These are phyloP conservation scores for Apis florea DNA, from an alignment of 1,140 invertebrate species.

Conservation along the genomic window DNA sequence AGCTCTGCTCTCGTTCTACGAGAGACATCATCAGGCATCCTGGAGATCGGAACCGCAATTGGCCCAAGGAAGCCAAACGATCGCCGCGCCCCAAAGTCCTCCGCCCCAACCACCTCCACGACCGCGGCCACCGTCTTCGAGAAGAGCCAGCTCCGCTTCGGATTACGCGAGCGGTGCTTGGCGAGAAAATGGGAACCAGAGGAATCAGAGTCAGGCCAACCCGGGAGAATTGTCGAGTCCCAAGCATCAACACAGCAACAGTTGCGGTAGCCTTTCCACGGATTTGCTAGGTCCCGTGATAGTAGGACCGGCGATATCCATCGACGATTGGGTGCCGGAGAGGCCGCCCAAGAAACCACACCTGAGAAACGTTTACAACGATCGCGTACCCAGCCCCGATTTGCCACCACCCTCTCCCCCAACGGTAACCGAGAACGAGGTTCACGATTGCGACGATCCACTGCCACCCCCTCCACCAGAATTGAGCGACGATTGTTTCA, in stretches of 20 bases:
- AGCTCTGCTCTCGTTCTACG: slow-evolving; percentile 91
- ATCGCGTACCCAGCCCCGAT: slow-evolving; percentile 86
- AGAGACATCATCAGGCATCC: slow-evolving; percentile 85
- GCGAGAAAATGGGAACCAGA: slow-evolving; percentile 70
- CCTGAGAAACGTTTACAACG: slow-evolving; percentile 81
- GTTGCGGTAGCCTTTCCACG: slow-evolving; percentile 83
- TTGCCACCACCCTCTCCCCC: slow-evolving; percentile 87
- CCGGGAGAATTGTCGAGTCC: slow-evolving; percentile 68
- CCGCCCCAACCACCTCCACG: slow-evolving; percentile 83
- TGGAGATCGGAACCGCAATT: slow-evolving; percentile 85
- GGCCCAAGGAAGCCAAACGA: slow-evolving; percentile 67
- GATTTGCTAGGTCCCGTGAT: slow-evolving; percentile 84
- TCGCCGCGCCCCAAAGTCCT: slow-evolving; percentile 73
- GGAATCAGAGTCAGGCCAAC: slow-evolving; percentile 50
- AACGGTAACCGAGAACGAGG: slow-evolving; percentile 82
- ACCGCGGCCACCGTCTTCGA: slow-evolving; percentile 80
- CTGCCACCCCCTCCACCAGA: slow-evolving; percentile 87
- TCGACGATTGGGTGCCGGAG: slow-evolving; percentile 88
- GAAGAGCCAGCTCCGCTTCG: slow-evolving; percentile 85
- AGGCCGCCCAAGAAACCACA: slow-evolving; percentile 88
- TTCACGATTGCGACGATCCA: slow-evolving; percentile 85
- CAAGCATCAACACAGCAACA: slow-evolving; percentile 83
- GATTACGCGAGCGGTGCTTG: slow-evolving; percentile 82
- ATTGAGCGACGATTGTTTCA: slow-evolving; percentile 69
- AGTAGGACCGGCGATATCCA: slow-evolving; percentile 83